These are phyloP conservation scores for Xestobium rufovillosum DNA, from an alignment of 2,888 invertebrate genomes.

Conservation along the genomic window DNA sequence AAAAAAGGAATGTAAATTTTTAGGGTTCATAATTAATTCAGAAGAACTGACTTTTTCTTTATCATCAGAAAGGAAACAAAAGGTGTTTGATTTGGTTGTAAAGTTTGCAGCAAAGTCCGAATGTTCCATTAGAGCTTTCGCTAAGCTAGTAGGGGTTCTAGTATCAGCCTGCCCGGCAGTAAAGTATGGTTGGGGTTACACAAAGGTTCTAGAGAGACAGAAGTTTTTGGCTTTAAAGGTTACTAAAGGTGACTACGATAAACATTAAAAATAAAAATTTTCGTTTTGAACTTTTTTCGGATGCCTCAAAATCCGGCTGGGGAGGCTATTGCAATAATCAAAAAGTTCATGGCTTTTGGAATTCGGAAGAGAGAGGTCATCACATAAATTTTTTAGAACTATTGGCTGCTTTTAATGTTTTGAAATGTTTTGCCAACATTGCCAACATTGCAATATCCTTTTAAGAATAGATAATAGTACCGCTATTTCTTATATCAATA, in stretches of 20 bases:
- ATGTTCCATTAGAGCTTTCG: slow-evolving; percentile 22
- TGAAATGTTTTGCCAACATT: slow-evolving; percentile 23
- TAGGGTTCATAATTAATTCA: no score
- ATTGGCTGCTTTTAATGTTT: slow-evolving; percentile 20
- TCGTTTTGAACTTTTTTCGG: slow-evolving; percentile 22
- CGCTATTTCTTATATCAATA: no score
- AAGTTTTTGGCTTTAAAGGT: slow-evolving; percentile 18
- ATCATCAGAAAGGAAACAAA: slow-evolving; percentile 10
- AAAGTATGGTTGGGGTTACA: slow-evolving; percentile 22
- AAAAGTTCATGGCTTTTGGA: slow-evolving; percentile 20
- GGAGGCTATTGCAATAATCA: slow-evolving; percentile 18
- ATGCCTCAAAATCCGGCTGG: slow-evolving; percentile 24
- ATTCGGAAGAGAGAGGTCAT: slow-evolving; percentile 10
- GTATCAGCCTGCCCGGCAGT: slow-evolving; percentile 25
- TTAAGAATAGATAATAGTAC: slow-evolving; percentile 12
- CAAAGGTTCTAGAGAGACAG: slow-evolving; percentile 18
- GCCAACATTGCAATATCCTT: slow-evolving; percentile 6
- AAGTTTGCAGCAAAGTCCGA: slow-evolving; percentile 1
- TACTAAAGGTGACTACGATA: slow-evolving; percentile 14
- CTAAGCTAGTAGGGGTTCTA: slow-evolving; percentile 21
- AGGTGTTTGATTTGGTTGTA: slow-evolving; percentile 4
- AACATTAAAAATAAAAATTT: slow-evolving; percentile 10
- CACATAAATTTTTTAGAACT: slow-evolving; percentile 23
- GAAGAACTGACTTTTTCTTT: no score
- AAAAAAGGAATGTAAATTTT: no score